Evolutionary conservation across 2,797 vertebrate species (phyloP).

Genomic region (Holocentrus rufus): DNA sequence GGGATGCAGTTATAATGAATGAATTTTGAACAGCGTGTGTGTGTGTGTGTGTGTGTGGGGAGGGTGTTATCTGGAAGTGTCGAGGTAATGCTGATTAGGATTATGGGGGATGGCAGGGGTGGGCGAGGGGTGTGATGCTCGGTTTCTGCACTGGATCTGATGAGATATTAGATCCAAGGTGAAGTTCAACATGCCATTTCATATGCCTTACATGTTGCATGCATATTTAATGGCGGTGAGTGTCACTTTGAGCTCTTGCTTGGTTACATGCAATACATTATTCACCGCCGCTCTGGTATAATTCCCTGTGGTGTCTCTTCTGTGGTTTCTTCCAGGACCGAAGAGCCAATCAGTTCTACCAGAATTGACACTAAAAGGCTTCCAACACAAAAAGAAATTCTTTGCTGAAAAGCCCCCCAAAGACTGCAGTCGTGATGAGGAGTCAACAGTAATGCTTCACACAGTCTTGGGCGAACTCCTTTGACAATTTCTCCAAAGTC

Average conservation of each 20-base stretch:
- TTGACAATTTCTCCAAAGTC: not conserved
- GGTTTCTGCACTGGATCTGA: constrained; percentile 14
- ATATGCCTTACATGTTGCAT: constrained; percentile 53
- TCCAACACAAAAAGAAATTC: constrained; percentile 5
- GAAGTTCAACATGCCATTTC: constrained; percentile 30
- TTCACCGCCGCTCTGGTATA: constrained; percentile 55
- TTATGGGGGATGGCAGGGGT: not conserved
- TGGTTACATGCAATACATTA: constrained; percentile 64
- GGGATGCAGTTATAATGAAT: constrained; percentile 7
- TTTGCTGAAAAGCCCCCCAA: not conserved
- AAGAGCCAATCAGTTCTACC: constrained; percentile 41
- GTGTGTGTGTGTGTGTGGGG: not conserved
- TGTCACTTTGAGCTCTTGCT: constrained; percentile 52
- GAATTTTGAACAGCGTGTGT: constrained; percentile 3
- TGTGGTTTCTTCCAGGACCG: constrained; percentile 5
- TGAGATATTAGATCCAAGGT: constrained; percentile 32
- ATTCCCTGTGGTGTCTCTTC: constrained; percentile 38
- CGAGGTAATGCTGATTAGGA: constrained; percentile 6
- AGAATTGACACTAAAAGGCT: constrained; percentile 39
- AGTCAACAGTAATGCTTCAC: constrained; percentile 16
- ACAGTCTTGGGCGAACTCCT: constrained; percentile 3
- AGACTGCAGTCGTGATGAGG: not conserved
- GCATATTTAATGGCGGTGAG: constrained; percentile 54
- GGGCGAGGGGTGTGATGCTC: not conserved
- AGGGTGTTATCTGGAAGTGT: not conserved